Evolutionary conservation across 2,113 vertebrate species (phyloP), one percentile per base, ranked within the genome.

Genomic region (Microtus montanus): DNA sequence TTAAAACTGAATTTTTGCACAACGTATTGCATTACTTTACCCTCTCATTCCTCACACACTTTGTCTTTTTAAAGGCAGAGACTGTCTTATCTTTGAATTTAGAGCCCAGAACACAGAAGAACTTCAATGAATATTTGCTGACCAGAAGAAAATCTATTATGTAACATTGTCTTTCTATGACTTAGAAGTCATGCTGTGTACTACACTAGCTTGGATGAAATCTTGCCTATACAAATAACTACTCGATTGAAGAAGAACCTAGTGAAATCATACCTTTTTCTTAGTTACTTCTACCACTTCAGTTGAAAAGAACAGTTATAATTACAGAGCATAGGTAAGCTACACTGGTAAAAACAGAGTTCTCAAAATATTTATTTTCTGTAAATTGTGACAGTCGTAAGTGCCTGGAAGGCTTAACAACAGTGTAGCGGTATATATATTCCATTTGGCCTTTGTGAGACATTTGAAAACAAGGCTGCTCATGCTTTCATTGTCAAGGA

Each of bases 391-490:
- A 90, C 30, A 68, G 82, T 61, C 19, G 90, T 68, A 87, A 44
- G 44, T 79, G 38, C 82, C 47, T 66, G 64, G 22, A 91, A 91
- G 33, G 41, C 70, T 94, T 49, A 33, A 4, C 30, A 90, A 49
- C 2, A 86, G 2, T 26, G 61, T 44, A 61, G 61, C 10, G 13
- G 30, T 20, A 41, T 94, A 5, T 91, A n/a, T 9, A 95, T 73
- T 75, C 91, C 70, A 94, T 4, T 95, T 92, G 70, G 33, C 17
- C 7, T 95, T 66, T 92, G n/a, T 75, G 77, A 52, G 71, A 74
- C 44, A 92, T n/a, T 19, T 85, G 13, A 77, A 88, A 94, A 30
- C 26, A 28, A 26, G 13, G 14, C 2, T 86, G n/a, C 52, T 61
- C 77, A 77, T 78, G 30, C 19, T 89, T 77, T 96, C 74, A 82